Conservation (phyloP, 1,140 invertebrate genomes). For the Pteromalus puparum region DNA sequence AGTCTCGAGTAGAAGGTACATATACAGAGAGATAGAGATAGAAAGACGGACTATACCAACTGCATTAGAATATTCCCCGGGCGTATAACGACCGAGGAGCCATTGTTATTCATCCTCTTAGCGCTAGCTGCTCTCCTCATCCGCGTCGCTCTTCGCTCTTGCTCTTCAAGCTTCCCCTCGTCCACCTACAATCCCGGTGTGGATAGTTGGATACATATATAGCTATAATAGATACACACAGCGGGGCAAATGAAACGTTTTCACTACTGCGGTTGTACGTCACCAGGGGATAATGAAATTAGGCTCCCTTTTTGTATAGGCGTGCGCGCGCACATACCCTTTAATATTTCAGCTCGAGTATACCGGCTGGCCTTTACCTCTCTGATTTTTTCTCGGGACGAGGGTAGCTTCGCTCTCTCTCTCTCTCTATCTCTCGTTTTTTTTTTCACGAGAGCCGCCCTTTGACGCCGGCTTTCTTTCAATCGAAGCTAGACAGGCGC, state of each 20-base stretch:
- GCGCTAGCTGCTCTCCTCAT: conserved; percentile 26
- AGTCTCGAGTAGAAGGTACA: neutral
- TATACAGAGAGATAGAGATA: neutral
- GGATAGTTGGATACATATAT: neutral
- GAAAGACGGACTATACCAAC: conserved; percentile 3
- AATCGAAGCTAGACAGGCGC: conserved; percentile 8
- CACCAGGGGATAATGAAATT: conserved; percentile 28
- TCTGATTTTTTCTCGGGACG: neutral
- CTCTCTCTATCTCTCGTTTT: neutral
- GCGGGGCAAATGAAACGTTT: too few species aligned
- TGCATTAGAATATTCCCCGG: conserved; percentile 63
- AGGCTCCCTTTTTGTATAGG: neutral
- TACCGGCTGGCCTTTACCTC: neutral
- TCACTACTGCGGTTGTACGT: neutral
- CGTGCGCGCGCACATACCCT: neutral
- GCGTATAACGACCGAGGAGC: conserved; percentile 60
- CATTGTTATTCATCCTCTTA: conserved; percentile 60
- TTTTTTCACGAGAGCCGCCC: neutral
- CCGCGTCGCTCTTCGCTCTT: neutral
- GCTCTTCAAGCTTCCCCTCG: neutral
- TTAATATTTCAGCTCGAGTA: neutral
- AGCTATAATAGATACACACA: too few species aligned
- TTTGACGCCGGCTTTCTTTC: conserved; percentile 20
- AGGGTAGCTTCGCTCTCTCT: neutral
- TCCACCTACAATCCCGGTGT: neutral